Evolutionary conservation across 2,888 invertebrate genomes (phyloP).

Genomic region (Ormyrus nitidulus): DNA sequence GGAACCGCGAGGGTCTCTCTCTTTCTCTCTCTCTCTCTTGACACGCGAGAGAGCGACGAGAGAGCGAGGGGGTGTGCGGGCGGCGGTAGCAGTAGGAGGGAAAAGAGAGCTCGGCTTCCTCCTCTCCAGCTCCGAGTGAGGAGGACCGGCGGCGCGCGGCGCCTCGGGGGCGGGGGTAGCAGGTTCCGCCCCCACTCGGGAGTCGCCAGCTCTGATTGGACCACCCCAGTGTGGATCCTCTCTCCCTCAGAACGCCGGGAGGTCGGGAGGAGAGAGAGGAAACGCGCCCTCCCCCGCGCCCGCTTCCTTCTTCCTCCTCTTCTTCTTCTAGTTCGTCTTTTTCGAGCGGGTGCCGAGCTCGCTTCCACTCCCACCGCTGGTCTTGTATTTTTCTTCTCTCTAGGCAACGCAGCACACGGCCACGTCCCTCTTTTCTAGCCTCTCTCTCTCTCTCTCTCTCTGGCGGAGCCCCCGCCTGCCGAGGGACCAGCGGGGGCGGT

Average conservation of each 20-base stretch:
- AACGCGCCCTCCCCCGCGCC: constrained; percentile 3
- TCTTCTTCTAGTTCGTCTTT: constrained; percentile 13
- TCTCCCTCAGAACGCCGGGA: background rate
- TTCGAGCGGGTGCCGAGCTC: background rate
- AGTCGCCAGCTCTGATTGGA: constrained; percentile 72
- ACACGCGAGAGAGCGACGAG: constrained; percentile 49
- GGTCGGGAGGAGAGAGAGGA: too few relatives aligned
- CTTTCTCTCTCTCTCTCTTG: too few relatives aligned
- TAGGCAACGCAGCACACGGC: constrained; percentile 12
- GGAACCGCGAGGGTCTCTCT: constrained; percentile 36
- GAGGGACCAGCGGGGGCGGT: constrained; percentile 27
- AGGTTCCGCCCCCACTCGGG: constrained; percentile 68
- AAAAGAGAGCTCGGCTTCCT: too few relatives aligned
- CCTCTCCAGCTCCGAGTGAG: constrained; percentile 56
- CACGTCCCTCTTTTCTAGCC: constrained; percentile 54
- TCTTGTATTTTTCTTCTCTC: constrained; percentile 50
- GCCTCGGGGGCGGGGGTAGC: background rate
- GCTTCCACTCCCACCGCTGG: constrained; percentile 5
- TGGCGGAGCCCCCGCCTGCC: background rate
- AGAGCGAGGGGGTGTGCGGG: constrained; percentile 58
- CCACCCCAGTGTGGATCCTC: constrained; percentile 65
- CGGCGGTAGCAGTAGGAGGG: too few relatives aligned
- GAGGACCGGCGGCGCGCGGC: constrained; percentile 59
- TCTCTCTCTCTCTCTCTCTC: constrained; percentile 56
- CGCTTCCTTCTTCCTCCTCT: background rate